Conservation (phyloP, 2,113 vertebrate species). For the Thermophis baileyi region DNA sequence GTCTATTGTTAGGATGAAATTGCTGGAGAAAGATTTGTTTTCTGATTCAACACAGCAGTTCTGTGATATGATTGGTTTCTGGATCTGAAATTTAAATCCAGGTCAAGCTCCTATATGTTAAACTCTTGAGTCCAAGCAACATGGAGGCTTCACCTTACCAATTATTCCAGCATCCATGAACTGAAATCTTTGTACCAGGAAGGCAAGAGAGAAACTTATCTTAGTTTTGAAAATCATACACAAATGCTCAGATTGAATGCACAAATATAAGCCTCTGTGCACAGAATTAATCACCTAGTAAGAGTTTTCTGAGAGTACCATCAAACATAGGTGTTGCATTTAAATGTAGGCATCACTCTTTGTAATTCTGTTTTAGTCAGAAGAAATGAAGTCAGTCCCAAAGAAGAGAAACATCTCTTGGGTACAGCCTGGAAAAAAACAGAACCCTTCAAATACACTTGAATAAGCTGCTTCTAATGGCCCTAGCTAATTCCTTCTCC, state of each 20-base stretch:
- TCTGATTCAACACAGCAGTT: not conserved
- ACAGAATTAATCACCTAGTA: not conserved
- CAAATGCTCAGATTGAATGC: not conserved
- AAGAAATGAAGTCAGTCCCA: slow-evolving; percentile 3
- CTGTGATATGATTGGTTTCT: not conserved
- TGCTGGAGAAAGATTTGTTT: not conserved
- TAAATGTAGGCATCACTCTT: not conserved
- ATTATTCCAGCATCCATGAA: not conserved
- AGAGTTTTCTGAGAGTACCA: not conserved
- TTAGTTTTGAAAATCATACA: not conserved
- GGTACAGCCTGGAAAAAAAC: not conserved
- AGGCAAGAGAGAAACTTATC: not conserved
- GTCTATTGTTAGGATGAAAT: not conserved
- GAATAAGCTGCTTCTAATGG: not conserved
- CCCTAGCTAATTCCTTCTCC: not conserved
- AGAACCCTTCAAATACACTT: slow-evolving; percentile 6
- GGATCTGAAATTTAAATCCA: not conserved
- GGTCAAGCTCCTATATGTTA: not conserved
- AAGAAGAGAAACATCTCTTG: not conserved
- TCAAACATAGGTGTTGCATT: not conserved
- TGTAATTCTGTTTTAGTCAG: not conserved
- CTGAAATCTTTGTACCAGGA: not conserved
- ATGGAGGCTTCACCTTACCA: not conserved
- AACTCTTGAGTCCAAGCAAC: not conserved
- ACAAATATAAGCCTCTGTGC: not conserved